Conservation (phyloP, 2,888 invertebrate genomes). For the Noctua janthe region DNA sequence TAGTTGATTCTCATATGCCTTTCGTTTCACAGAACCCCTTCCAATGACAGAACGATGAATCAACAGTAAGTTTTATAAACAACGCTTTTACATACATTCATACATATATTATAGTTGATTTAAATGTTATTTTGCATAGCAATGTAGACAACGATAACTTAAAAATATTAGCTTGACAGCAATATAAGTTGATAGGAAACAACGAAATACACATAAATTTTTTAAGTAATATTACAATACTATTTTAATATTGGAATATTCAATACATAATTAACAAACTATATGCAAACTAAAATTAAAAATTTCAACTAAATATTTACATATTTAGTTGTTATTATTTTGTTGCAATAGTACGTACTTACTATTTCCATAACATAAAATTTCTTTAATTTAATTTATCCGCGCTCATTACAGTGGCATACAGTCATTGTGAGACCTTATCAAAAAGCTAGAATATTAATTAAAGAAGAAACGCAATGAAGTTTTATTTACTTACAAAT, state of each 20-base stretch:
- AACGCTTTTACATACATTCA: slow-evolving; percentile 38
- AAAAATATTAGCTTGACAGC: no score
- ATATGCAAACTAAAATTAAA: background rate
- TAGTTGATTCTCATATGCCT: slow-evolving; percentile 75
- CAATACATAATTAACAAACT: background rate
- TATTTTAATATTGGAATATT: background rate
- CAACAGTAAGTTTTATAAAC: slow-evolving; percentile 82
- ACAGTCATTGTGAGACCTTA: no score
- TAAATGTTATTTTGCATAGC: background rate
- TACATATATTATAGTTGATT: slow-evolving; percentile 48
- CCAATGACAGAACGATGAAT: slow-evolving; percentile 89
- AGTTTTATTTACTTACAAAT: no score
- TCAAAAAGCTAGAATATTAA: no score
- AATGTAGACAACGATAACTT: slow-evolving; percentile 5
- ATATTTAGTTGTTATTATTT: no score
- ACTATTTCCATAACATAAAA: no score
- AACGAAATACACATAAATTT: background rate
- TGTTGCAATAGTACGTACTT: no score
- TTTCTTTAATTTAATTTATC: no score
- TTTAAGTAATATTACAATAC: background rate
- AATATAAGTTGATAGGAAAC: background rate
- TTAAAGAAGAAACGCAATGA: no score
- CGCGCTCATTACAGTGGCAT: no score
- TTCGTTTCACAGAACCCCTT: slow-evolving; percentile 84
- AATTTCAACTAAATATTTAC: background rate